These are phyloP conservation scores for Oceanodroma tethys DNA, from an alignment of 2,113 vertebrate species.

Conservation along the genomic window DNA sequence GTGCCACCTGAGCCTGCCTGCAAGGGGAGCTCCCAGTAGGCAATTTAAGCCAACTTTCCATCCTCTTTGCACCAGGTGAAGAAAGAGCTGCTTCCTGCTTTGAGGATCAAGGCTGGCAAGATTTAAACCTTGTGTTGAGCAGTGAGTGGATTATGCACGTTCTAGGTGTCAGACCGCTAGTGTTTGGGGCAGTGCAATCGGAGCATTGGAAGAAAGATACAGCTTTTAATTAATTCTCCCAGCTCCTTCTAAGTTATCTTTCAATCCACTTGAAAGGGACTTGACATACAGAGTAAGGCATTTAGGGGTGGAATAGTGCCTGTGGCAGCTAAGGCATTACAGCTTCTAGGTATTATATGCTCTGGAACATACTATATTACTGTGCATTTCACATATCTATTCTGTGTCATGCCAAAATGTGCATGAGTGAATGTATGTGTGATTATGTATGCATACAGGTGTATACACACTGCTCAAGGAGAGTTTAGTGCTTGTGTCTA, in stretches of 20 bases:
- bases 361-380: neutral
- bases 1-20: neutral
- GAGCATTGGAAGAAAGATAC: neutral
- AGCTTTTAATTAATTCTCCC: neutral
- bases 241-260: neutral
- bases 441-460: neutral
- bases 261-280: neutral
- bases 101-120: neutral
- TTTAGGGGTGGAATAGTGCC: neutral
- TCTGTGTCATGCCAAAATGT: neutral
- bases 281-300: neutral
- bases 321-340: neutral
- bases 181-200: neutral
- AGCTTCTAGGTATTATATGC: neutral
- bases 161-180: neutral
- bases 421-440: neutral
- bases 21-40: neutral
- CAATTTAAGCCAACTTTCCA: neutral
- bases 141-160: neutral
- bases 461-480: neutral
- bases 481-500: neutral
- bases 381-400: neutral
- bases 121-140: neutral
- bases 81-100: neutral
- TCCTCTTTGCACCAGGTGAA: neutral